Conservation (phyloP, 2,113 vertebrate genomes). For the Chaetodon trifascialis region DNA sequence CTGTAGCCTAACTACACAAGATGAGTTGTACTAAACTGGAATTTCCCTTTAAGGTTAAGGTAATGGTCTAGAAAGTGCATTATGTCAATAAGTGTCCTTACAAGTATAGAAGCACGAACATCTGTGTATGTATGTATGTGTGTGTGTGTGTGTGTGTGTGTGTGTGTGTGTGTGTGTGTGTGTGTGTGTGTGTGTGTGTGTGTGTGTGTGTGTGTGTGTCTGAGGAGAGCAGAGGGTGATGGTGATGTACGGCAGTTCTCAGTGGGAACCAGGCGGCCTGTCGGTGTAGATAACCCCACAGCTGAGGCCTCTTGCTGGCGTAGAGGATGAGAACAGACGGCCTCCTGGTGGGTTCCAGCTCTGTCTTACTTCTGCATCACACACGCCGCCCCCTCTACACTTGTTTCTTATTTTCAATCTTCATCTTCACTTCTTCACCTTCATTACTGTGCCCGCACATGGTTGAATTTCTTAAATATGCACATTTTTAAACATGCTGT, state of each 20-base stretch:
- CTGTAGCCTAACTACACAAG: not conserved
- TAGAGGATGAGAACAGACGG: slow-evolving; percentile 67
- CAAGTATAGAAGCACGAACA: not conserved
- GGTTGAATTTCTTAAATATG: not conserved
- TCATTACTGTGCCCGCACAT: not conserved
- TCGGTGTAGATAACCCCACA: slow-evolving; percentile 75
- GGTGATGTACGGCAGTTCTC: slow-evolving; percentile 63
- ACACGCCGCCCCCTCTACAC: slow-evolving; percentile 12
- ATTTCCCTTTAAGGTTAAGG: not conserved
- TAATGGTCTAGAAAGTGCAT: not conserved
- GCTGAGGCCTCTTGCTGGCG: slow-evolving; percentile 48
- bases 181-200: slow-evolving; percentile 1
- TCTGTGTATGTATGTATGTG: not conserved
- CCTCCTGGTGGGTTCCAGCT: slow-evolving; percentile 60
- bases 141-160: slow-evolving; percentile 7
- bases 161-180: slow-evolving; percentile 17
- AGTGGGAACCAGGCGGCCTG: slow-evolving; percentile 65
- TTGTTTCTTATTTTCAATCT: slow-evolving; percentile 11
- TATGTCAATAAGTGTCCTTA: slow-evolving; percentile 18
- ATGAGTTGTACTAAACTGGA: not conserved
- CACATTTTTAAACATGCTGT: not conserved
- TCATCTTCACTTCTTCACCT: not conserved
- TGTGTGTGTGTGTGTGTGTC: slow-evolving; percentile 22
- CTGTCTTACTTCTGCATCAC: slow-evolving; percentile 9
- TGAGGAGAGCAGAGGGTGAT: slow-evolving; percentile 14